phyloP scores from a whole-genome alignment of 2,888 invertebrate species.

The Thumatha senex region DNA sequence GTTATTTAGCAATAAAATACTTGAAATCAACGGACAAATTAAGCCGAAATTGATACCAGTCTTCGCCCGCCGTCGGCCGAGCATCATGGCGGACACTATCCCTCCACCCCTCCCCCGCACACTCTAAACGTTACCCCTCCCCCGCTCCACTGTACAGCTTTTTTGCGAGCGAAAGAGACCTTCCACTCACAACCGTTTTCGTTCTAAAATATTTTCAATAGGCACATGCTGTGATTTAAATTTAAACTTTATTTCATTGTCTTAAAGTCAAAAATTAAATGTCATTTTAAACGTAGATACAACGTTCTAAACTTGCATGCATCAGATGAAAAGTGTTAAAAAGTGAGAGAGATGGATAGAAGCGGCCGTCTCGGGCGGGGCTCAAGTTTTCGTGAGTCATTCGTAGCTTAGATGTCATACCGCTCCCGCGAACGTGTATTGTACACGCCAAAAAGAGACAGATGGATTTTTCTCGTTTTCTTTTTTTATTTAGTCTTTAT shows the following conservation, averaged over 20 bases:
- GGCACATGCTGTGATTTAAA: conserved; percentile 24
- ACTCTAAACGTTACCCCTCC: conserved; percentile 54
- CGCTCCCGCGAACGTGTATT: conserved; percentile 55
- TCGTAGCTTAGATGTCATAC: conserved; percentile 76
- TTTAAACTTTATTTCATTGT: not conserved
- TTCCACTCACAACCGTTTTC: conserved; percentile 76
- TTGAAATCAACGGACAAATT: conserved; percentile 72
- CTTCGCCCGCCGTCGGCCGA: conserved; percentile 72
- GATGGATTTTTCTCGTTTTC: conserved; percentile 80
- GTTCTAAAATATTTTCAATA: conserved; percentile 80
- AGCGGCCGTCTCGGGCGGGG: conserved; percentile 80
- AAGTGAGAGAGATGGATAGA: conserved; percentile 83
- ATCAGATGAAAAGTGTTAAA: conserved; percentile 80
- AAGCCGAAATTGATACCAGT: conserved; percentile 80
- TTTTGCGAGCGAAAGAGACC: conserved; percentile 83
- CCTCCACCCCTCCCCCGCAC: conserved; percentile 43
- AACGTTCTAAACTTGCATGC: conserved; percentile 35
- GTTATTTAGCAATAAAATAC: conserved; percentile 56
- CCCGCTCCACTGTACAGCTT: conserved; percentile 62
- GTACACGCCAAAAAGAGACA: conserved; percentile 58
- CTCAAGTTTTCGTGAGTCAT: conserved; percentile 83
- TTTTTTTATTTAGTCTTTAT: conserved; percentile 83
- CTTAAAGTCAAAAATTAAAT: conserved; percentile 36
- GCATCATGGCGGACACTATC: conserved; percentile 76
- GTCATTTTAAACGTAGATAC: conserved; percentile 13